Evolutionary conservation across 2,888 invertebrate species (phyloP).

Genomic region (Ctena decussata): DNA sequence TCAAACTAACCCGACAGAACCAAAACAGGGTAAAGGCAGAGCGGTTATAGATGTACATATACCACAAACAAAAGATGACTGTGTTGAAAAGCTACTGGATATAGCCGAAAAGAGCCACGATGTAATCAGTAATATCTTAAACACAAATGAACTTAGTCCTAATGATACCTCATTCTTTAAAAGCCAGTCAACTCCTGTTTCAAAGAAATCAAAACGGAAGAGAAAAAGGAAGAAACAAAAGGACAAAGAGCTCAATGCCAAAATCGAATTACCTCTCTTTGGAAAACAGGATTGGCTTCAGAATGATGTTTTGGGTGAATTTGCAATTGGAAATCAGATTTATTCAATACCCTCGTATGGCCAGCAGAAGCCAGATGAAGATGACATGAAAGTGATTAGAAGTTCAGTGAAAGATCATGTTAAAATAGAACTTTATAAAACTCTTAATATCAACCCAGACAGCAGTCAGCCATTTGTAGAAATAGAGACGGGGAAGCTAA

Average conservation of each 20-base stretch:
- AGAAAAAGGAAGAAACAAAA: not conserved
- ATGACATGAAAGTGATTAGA: not conserved
- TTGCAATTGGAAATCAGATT: not conserved
- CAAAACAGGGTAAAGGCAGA: not conserved
- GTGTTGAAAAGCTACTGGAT: not conserved
- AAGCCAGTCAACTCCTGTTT: not conserved
- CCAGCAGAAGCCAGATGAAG: not conserved
- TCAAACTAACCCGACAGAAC: not conserved
- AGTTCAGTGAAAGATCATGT: not conserved
- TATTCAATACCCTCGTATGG: not conserved
- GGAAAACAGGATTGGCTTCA: not conserved
- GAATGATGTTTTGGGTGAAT: not conserved
- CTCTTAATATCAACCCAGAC: not conserved
- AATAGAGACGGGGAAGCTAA: slow-evolving; percentile 14
- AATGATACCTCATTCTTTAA: not conserved
- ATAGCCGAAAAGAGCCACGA: not conserved
- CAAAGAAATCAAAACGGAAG: not conserved
- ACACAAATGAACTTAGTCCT: not conserved
- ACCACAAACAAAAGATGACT: slow-evolving; percentile 19
- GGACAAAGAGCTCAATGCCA: not conserved
- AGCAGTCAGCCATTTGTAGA: not conserved
- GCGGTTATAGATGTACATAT: not conserved
- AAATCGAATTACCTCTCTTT: not conserved
- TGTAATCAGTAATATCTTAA: not conserved
- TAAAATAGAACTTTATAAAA: not conserved